Evolutionary conservation across 2,113 vertebrate species (phyloP), one percentile per base, ranked within the genome.

Genomic region (Potamarius usumacintae): DNA sequence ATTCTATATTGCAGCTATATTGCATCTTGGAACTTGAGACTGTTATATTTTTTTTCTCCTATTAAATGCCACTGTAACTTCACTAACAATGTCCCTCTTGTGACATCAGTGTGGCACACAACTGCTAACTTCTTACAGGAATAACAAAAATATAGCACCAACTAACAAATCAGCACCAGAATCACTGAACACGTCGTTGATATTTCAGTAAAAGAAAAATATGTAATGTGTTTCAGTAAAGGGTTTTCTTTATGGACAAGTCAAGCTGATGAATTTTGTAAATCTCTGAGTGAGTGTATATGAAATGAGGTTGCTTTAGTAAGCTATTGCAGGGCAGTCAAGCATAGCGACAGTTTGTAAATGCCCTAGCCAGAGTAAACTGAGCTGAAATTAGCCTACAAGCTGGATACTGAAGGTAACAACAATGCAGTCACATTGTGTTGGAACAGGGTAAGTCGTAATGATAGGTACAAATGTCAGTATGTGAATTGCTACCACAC

Each of bases 361-460:
- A 9, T 58, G 55, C 55, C 27, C 78, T 80, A 34, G 78, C 7
- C 17, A 60, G 52, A 79, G 76, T 55, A 52, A 27, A 27, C 52
- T 22, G n/a, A 72, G 65, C 52, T 57, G 27, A 84, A 71, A 71
- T 84, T 53, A 72, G 20, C 55, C 52, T 76, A 30, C 69, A 60
- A 14, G 52, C 30, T 48, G 14, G 30, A 85, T 34, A 76, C 11
- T n/a, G 30, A 58, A 58, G 15, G 85, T 80, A 53, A 65, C 6
- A 34, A 80, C 62, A 80, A 55, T 79, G 48, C 18, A 27, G 22
- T 20, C 60, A 86, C 18, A 27, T n/a, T 60, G 4, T 85, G 74
- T 65, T n/a, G 60, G n/a, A n/a, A 74, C 2, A 52, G 71, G 15
- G 58, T 77, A 77, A n/a, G 48, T 30, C 27, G 7, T 50, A 42